Conservation (phyloP, 2,113 vertebrate genomes). For the Osmerus mordax region DNA sequence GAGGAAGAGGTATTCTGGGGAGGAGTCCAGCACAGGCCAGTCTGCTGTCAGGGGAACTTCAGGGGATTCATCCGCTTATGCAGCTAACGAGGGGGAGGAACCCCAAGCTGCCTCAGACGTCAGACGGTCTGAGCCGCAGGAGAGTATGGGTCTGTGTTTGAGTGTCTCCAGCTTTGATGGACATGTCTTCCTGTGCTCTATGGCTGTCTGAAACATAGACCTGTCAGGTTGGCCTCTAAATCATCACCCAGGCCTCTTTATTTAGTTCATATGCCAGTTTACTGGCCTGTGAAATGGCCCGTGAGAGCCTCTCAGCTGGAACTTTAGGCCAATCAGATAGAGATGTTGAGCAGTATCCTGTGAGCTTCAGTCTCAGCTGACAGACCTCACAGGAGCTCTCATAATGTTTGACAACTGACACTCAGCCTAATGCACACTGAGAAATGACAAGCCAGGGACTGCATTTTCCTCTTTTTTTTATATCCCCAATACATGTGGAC, state of each 20-base stretch:
- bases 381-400: conserved; percentile 61
- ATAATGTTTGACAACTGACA: conserved; percentile 66
- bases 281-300: conserved; percentile 75
- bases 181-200: conserved; percentile 58
- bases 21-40: conserved; percentile 39
- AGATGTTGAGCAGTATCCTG: conserved; percentile 55
- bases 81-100: conserved; percentile 44
- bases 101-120: conserved; percentile 35
- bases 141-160: conserved; percentile 16
- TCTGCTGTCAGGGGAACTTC: conserved; percentile 55
- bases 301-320: conserved; percentile 60
- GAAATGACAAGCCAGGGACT: conserved; percentile 30
- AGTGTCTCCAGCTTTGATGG: conserved; percentile 57
- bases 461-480: no score
- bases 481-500: no score
- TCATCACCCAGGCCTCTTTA: conserved; percentile 73
- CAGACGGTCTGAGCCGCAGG: neutral
- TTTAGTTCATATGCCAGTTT: conserved; percentile 72
- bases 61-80: conserved; percentile 52
- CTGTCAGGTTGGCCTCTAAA: conserved; percentile 71
- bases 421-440: conserved; percentile 50
- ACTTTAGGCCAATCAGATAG: conserved; percentile 62
- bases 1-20: conserved; percentile 56
- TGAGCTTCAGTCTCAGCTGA: conserved; percentile 51
- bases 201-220: conserved; percentile 68